phyloP scores from a whole-genome alignment of 2,888 invertebrate genomes.

The Nowickia ferox region DNA sequence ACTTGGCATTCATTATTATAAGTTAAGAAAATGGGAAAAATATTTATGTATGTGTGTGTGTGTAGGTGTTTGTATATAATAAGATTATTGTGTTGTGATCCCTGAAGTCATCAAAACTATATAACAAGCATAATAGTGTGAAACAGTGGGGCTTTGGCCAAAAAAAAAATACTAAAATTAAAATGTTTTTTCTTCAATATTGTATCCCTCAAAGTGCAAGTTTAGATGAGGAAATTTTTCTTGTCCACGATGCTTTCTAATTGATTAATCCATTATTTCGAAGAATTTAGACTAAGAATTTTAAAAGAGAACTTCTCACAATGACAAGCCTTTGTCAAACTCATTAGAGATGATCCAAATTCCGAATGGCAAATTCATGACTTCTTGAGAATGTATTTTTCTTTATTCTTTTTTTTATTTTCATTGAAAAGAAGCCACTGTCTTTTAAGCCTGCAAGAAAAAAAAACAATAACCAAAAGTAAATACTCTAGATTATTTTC shows the following conservation, averaged over 20 bases:
- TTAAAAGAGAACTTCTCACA: no score
- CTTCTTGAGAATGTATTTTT: no score
- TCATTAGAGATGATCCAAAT: no score
- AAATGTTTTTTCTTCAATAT: no score
- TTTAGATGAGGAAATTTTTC: no score
- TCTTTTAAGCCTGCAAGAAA: neutral
- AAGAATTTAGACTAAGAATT: no score
- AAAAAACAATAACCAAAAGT: slow-evolving; percentile 13
- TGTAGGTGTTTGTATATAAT: neutral
- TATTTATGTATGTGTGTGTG: slow-evolving; percentile 15
- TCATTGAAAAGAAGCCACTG: neutral
- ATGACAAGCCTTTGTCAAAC: no score
- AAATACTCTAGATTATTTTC: slow-evolving; percentile 26
- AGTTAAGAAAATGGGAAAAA: slow-evolving; percentile 29
- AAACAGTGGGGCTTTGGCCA: neutral
- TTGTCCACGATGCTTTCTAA: no score
- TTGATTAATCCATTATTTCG: no score
- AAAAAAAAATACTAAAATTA: neutral
- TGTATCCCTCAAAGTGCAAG: no score
- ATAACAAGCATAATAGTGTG: slow-evolving; percentile 14
- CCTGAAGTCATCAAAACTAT: slow-evolving; percentile 63
- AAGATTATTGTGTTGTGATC: slow-evolving; percentile 48
- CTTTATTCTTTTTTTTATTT: no score
- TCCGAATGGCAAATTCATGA: no score
- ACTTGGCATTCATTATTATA: slow-evolving; percentile 31